Base-by-base conservation (phyloP, 1,140 invertebrate genomes). In the Danaus plexippus region DNA sequence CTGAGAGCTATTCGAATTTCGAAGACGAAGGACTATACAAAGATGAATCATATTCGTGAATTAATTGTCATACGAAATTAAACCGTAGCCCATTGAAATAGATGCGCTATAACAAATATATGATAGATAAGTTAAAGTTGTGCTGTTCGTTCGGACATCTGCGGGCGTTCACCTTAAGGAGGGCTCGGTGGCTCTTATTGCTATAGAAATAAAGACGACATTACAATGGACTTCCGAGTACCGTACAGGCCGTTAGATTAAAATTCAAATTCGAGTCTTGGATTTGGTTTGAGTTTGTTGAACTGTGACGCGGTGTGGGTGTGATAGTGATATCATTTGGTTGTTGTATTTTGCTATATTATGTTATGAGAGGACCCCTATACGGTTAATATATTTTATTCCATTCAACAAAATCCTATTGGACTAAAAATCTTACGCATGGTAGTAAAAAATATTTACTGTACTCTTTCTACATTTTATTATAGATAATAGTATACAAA, bases 211-310 rank as follows among this genome's bases (percentile, higher is more conserved):
- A 32, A 32, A 32, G 22, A 6, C 22, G 22, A 32, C 22, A 32
- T 12, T 50, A 50, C 4, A 11, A 46, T 32, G 45, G 50, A 47
- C 47, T 45, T 44, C 54, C 47, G 50, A 52, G 57, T 71, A 71
- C 69, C 76, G 71, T 71, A 70, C 71, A 65, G 62, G 69, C 79
- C 71, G 75, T 76, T 80, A 83, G 73, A 80, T 80, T 77, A 79
- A 77, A 82, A 80, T 80, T 80, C 76, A 77, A 82, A 83, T 79
- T 83, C 73, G 69, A 71, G 62, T 63, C 64, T 72, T 57, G 66
- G 67, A 59, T 66, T 73, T 69, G 67, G 65, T 59, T 55, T 46
- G 47, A 41, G 71, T 61, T 43, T 60, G 48, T 63, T 67, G 73
- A 71, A 52, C 69, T 66, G 57, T 78, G 76, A 78, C 76, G 76